phyloP scores from a whole-genome alignment of 2,888 invertebrate genomes.

The Lathronympha strigana region DNA sequence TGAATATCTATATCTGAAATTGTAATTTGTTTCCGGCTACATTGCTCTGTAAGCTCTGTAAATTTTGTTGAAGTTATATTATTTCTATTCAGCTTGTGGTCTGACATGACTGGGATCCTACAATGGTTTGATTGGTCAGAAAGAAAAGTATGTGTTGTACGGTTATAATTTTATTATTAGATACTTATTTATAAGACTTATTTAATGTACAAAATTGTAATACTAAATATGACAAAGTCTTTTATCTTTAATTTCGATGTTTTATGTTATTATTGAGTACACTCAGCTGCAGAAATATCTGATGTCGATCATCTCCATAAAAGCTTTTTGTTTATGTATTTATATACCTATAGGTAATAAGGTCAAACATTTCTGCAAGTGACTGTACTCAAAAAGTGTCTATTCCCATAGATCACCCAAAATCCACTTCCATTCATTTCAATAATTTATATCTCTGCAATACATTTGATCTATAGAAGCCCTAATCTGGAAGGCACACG shows the following conservation, averaged over 20 bases:
- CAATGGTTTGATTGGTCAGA: background rate
- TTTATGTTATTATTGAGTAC: background rate
- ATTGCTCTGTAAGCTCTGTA: too few relatives aligned
- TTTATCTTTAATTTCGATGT: constrained; percentile 24
- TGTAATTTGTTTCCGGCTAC: too few relatives aligned
- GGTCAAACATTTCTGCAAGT: background rate
- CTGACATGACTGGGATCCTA: background rate
- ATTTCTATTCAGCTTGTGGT: too few relatives aligned
- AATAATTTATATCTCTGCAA: background rate
- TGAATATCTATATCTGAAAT: too few relatives aligned
- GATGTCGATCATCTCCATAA: background rate
- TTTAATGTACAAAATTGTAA: constrained; percentile 37
- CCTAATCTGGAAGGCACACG: background rate
- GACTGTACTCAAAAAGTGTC: background rate
- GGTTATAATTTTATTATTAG: constrained; percentile 25
- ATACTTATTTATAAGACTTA: constrained; percentile 30
- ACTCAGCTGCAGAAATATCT: background rate
- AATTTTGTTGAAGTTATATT: too few relatives aligned
- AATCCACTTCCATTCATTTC: background rate
- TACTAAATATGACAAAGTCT: constrained; percentile 32
- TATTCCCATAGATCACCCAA: background rate
- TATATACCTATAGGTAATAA: too few relatives aligned
- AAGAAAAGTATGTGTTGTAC: constrained; percentile 21
- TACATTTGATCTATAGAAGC: background rate
- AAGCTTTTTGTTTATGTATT: background rate